Percentiles rank a stretch among this genome's conserved stretches.
These are phyloP conservation scores for Phortica variegata DNA, from an alignment of 1,140 invertebrate species.

Conservation along the genomic window DNA sequence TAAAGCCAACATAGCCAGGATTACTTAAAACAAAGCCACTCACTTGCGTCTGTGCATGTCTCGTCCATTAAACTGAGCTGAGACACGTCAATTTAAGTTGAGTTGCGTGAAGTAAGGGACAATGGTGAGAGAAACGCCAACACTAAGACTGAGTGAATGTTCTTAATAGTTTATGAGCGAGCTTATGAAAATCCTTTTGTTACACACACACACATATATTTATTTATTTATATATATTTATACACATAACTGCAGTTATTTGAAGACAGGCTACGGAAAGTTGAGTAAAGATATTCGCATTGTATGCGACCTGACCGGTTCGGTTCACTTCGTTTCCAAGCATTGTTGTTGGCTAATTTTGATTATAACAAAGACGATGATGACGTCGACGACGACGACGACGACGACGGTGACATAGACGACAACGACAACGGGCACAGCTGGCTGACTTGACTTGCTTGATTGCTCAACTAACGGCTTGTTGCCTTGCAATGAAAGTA, in stretches of 20 bases:
- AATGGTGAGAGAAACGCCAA: no score
- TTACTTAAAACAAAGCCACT: background rate
- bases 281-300: no score
- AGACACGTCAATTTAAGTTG: no score
- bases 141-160: background rate
- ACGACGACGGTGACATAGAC: slow-evolving; percentile 10
- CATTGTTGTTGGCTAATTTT: slow-evolving; percentile 47
- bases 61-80: background rate
- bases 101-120: no score
- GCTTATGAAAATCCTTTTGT: slow-evolving; percentile 53
- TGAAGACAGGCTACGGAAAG: no score
- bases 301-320: no score
- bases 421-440: slow-evolving; percentile 14
- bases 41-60: background rate
- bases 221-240: no score
- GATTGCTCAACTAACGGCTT: no score
- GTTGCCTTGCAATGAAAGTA: no score
- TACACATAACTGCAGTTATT: slow-evolving; percentile 50
- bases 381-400: slow-evolving; percentile 18
- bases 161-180: slow-evolving; percentile 44
- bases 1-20: slow-evolving; percentile 1
- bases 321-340: no score
- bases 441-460: slow-evolving; percentile 21
- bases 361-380: slow-evolving; percentile 37
- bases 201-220: no score